A percentile compares a stretch with the other conserved stretches of the same genome.
Conservation (phyloP, 2,113 vertebrate species). For the Cariama cristata region DNA sequence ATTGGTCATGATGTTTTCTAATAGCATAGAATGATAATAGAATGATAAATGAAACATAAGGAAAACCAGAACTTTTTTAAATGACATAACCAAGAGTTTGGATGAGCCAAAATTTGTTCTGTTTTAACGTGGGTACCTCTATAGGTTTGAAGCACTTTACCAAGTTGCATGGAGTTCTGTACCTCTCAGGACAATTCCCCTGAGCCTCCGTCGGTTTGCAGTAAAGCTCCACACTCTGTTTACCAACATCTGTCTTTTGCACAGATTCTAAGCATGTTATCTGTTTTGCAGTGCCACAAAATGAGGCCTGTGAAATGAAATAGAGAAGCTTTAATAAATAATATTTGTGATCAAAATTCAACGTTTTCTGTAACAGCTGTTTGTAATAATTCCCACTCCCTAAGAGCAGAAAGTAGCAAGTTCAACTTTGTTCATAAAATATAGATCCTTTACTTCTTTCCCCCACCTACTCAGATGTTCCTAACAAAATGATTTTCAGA, state of each 20-base stretch:
- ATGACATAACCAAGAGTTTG: background rate
- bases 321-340: background rate
- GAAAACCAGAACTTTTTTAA: background rate
- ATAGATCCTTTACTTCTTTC: background rate
- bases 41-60: background rate
- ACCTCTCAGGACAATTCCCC: background rate
- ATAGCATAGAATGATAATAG: background rate
- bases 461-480: background rate
- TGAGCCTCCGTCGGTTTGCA: background rate
- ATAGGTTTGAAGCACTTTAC: background rate
- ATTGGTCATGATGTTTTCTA: background rate
- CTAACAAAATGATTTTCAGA: background rate
- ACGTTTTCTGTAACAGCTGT: background rate
- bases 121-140: background rate
- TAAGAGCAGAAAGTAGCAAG: background rate
- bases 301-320: background rate
- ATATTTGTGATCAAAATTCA: background rate
- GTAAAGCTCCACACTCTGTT: background rate
- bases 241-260: background rate
- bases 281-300: background rate
- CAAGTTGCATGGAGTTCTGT: background rate
- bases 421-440: background rate
- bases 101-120: background rate
- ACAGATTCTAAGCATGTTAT: background rate
- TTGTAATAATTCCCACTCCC: background rate